Percentiles rank a stretch among this genome's conserved stretches.
phyloP scores from a whole-genome alignment of 2,888 invertebrate species.

The Eulithis testata region DNA sequence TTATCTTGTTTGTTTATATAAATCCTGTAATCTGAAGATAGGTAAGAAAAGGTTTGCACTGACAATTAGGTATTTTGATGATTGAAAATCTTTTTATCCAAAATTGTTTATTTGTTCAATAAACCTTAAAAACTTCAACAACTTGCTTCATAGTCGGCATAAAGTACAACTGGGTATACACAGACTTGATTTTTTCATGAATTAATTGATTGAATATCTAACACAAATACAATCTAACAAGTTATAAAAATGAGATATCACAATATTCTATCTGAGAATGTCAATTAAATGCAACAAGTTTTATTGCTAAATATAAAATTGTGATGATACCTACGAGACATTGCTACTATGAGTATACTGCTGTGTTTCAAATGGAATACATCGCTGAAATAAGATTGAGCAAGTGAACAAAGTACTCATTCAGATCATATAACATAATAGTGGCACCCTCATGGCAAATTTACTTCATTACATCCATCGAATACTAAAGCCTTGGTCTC shows the following conservation, averaged over 20 bases:
- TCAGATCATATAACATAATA: conserved; percentile 36
- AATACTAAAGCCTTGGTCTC: too few species aligned
- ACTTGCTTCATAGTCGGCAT: conserved; percentile 15
- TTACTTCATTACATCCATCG: neutral
- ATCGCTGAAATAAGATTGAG: conserved; percentile 18
- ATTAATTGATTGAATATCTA: neutral
- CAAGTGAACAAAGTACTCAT: conserved; percentile 10
- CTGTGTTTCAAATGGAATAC: neutral
- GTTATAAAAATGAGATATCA: conserved; percentile 3
- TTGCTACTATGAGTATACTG: neutral
- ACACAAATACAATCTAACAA: neutral
- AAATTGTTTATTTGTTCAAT: conserved; percentile 33
- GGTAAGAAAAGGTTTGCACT: neutral
- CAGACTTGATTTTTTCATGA: neutral
- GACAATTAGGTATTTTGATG: neutral
- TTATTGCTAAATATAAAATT: neutral
- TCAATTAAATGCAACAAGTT: neutral
- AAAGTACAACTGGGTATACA: neutral
- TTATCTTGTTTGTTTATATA: conserved; percentile 24
- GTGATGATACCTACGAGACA: neutral
- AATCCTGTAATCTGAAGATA: neutral
- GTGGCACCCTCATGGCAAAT: conserved; percentile 44
- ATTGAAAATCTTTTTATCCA: conserved; percentile 6
- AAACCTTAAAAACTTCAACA: conserved; percentile 19
- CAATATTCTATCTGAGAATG: conserved; percentile 1